Base-by-base conservation (phyloP, 1,140 invertebrate species). In the Monomorium pharaonis region DNA sequence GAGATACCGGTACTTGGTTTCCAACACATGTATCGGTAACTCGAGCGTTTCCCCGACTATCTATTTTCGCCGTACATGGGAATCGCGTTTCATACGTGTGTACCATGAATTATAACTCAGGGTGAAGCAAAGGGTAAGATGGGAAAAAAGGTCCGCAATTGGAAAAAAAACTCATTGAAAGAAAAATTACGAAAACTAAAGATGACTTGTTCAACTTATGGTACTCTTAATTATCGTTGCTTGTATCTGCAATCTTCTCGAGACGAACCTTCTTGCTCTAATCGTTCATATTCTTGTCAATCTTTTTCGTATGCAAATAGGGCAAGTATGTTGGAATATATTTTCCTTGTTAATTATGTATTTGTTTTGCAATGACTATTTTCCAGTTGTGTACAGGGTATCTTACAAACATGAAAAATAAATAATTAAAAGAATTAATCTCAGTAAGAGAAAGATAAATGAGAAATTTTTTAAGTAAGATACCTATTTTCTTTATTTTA, bases 151-250 rank as follows among this genome's bases (percentile, higher is more conserved):
- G 5, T 44, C 18, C 30, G 10, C 10, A 24, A 62, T 51, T n/a
- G 30, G 49, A 21, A 69, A 80, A 69, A 80, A 54, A 80, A 69
- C 33, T n/a, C 30, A 47, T 69, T 30, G 33, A 33, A 69, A 80
- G 49, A 69, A 80, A 42, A 33, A 9, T 5, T 4, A 44, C n/a
- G 69, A 80, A 67, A 80, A 67, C 21, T 42, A 2, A 51, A 62
- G 44, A 65, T 21, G 42, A 65, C 30, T 65, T 16, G 27, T 30
- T 37, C 21, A 16, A 44, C 54, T 77, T 24, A 24, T 24, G 60
- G 33, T 62, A 27, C 72, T 69, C 44, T 80, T 80, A 80, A 44
- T 69, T 49, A 49, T n/a, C 33, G 30, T 51, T 80, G 44, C 37
- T 21, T 42, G 77, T n/a, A 42, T 42, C 30, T 54, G 30, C 44